Conservation (phyloP, 2,113 vertebrate species). For the Etheostoma spectabile region DNA sequence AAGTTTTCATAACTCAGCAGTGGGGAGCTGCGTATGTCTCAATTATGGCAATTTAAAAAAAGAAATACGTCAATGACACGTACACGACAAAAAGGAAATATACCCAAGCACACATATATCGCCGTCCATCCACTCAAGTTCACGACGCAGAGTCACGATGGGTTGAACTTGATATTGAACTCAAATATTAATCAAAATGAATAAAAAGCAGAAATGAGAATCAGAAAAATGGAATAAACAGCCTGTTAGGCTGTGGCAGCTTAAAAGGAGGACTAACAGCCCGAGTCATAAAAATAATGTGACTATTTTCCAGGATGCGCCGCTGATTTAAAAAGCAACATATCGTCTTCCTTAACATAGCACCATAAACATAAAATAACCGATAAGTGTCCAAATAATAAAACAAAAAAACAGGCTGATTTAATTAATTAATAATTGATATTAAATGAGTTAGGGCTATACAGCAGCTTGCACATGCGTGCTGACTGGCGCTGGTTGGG, state of each 20-base stretch:
- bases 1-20: conserved; percentile 23
- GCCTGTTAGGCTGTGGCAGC: not conserved
- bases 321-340: conserved; percentile 16
- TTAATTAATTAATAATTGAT: not conserved
- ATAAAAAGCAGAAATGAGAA: conserved; percentile 3
- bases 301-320: conserved; percentile 17
- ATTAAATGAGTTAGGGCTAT: not conserved
- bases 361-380: conserved; percentile 1
- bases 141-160: conserved; percentile 48
- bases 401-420: not conserved
- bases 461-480: conserved; percentile 48
- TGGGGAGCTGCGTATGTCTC: not conserved
- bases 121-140: conserved; percentile 68
- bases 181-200: conserved; percentile 52
- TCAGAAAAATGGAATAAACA: conserved; percentile 9
- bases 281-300: conserved; percentile 2
- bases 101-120: not conserved
- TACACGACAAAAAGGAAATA: conserved; percentile 9
- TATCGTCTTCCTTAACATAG: not conserved
- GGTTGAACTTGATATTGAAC: conserved; percentile 81
- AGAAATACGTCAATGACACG: not conserved
- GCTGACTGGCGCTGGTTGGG: conserved; percentile 32
- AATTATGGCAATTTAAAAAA: conserved; percentile 2
- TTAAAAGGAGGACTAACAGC: not conserved
- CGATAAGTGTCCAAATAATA: not conserved